Evolutionary conservation across 2,797 vertebrate genomes (phyloP), one percentile per base, ranked within the genome.

Genomic region (Garrulus glandarius): DNA sequence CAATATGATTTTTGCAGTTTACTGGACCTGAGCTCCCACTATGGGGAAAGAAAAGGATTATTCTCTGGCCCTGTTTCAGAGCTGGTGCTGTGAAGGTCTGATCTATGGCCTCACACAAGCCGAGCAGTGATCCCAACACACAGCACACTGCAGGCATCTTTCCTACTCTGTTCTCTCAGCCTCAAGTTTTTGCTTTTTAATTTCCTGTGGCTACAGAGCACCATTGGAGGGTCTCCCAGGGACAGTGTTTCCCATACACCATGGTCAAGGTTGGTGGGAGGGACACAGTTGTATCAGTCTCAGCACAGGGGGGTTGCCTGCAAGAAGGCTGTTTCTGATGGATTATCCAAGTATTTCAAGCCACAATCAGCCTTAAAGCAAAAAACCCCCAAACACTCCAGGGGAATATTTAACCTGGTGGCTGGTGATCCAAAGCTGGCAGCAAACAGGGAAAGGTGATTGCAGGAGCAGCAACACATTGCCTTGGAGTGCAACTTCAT

Each of bases 151-250:
- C 64, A 80, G 34, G 72, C 78, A 37, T 67, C 74, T 34, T 32
- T 64, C 30, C 27, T 34, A 5, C 37, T 68, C 65, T 5, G 53
- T 46, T 79, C 26, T 56, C 79, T 64, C 75, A 41, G 39, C 39
- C 64, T 67, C 0, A 0, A 76, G 47, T 1, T 68, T 68, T 18
- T 56, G 72, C 56, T 90, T 93, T 96, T 96, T 95, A 94, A 95
- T 95, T 96, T 96, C 93, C 96, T 96, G 96, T 34, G 61, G 44
- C 60, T 76, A 19, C 1, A 0, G 47, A 87, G 75, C 55, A 36
- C 22, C 23, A 8, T 5, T 5, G 1, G 43, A 60, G 24, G 41
- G 37, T 53, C 43, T 91, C 92, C 60, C 79, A 89, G 87, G 90
- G 82, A 61, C 1, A 3, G 22, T 1, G 5, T n/a, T 94, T 84